Percentiles rank a stretch among this genome's conserved stretches.
These are phyloP conservation scores for Varanus salvator DNA, from an alignment of 2,113 vertebrate genomes.

Conservation along the genomic window DNA sequence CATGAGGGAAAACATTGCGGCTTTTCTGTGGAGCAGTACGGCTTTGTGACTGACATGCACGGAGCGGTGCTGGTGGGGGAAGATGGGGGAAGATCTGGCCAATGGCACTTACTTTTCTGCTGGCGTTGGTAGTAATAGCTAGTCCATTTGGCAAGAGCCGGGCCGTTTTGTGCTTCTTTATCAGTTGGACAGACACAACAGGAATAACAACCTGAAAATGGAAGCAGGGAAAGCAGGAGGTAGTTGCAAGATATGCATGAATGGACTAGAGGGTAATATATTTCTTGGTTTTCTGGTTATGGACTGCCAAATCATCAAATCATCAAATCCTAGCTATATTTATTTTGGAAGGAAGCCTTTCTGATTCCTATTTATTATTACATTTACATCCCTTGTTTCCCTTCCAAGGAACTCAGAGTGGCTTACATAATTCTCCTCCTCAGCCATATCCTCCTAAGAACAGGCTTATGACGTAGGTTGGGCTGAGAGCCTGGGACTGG, in stretches of 20 bases:
- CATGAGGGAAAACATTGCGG: not conserved
- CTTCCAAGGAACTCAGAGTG: too few relatives aligned
- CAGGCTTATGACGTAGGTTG: too few relatives aligned
- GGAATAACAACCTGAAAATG: constrained; percentile 88
- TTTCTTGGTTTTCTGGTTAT: not conserved
- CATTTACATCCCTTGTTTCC: too few relatives aligned
- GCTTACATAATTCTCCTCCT: too few relatives aligned
- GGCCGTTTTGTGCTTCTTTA: constrained; percentile 96
- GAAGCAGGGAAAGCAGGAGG: not conserved
- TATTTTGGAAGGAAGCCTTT: not conserved
- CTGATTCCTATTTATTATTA: not conserved
- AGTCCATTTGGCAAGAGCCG: constrained; percentile 93
- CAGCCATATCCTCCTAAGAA: too few relatives aligned
- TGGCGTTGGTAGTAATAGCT: constrained; percentile 91
- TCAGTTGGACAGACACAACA: constrained; percentile 87
- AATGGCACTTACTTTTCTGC: constrained; percentile 86
- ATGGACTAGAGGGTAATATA: too few relatives aligned
- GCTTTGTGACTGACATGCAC: not conserved
- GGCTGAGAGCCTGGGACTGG: too few relatives aligned
- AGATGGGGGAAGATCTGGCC: not conserved
- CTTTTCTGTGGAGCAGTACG: not conserved
- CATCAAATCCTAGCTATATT: not conserved
- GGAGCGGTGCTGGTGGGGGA: fast-evolving
- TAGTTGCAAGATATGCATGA: too few relatives aligned
- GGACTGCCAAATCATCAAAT: not conserved